Conservation (phyloP, 1,140 invertebrate genomes). For the Parasteatoda tepidariorum region DNA sequence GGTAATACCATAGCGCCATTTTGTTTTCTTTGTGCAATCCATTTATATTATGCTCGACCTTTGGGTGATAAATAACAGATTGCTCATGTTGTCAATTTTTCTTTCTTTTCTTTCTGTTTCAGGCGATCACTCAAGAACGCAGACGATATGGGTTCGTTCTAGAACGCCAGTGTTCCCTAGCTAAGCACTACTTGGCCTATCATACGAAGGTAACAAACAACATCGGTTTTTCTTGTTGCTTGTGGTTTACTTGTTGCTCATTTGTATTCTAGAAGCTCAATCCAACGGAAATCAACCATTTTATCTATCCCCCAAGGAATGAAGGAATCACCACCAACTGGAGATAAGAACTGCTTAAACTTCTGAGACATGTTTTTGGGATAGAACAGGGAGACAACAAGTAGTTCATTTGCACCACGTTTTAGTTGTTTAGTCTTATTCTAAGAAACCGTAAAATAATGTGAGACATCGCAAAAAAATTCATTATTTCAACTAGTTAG, state of each 20-base stretch:
- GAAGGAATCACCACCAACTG: background rate
- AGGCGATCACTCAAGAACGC: slow-evolving; percentile 95
- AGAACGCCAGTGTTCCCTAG: slow-evolving; percentile 88
- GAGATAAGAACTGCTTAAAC: background rate
- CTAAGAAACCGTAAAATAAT: background rate
- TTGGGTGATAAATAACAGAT: slow-evolving; percentile 55
- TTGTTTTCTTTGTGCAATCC: slow-evolving; percentile 43
- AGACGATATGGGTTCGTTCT: slow-evolving; percentile 92
- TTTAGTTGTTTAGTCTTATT: background rate
- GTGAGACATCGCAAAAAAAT: background rate
- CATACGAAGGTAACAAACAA: slow-evolving; percentile 71
- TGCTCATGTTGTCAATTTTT: slow-evolving; percentile 33
- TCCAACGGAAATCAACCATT: background rate
- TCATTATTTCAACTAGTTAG: background rate
- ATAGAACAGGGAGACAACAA: background rate
- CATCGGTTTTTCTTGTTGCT: background rate
- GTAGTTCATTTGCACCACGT: background rate
- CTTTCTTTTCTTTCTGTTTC: slow-evolving; percentile 48
- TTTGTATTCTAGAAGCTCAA: background rate
- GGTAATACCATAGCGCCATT: slow-evolving; percentile 4
- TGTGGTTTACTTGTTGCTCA: background rate
- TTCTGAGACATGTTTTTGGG: background rate
- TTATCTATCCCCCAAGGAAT: background rate
- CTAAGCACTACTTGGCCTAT: slow-evolving; percentile 90
- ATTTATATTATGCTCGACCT: slow-evolving; percentile 48